Evolutionary conservation across 2,888 invertebrate genomes (phyloP), one percentile per base, ranked within the genome.

Genomic region (Drosophila imparisetae): DNA sequence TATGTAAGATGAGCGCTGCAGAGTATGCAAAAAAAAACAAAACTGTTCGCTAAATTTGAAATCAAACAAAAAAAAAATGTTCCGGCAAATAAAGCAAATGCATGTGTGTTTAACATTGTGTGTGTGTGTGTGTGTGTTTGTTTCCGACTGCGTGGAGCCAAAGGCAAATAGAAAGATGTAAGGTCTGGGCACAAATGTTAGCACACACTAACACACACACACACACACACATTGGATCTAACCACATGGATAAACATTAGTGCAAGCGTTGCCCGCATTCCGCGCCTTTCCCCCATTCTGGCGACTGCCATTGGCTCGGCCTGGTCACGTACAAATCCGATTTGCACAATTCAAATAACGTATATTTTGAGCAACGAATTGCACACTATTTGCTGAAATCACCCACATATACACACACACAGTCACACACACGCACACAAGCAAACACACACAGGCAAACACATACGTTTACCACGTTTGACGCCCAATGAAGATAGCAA

Each of bases 341-440:
- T 89, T 90, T 89, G 69, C 90, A 80, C 90, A 89, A 89, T 87
- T 84, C 89, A 90, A 89, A 86, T 90, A 90, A 78, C 84, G 72
- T 73, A 70, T 59, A 79, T 86, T 86, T 83, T 66, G 71, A 60
- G 66, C 63, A 73, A 75, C 72, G 72, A 75, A 86, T 70, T 63
- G 72, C 69, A 81, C 78, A 72, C 73, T 83, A 79, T 86, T 90
- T 90, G 89, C 71, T 55, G 54, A 69, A 75, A 85, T 68, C 75
- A 67, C 71, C 66, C 61, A 83, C 30, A 40, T 52, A 40, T 21
- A 58, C 36, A 38, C 34, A 65, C 27, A 27, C 66, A 53, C n/a
- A 38, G 8, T 34, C 49, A 38, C 27, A 48, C 24, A 45, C n/a
- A 45, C 21, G 7, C 15, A 58, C 10, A 53, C 36, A 30, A 30